Base-by-base conservation (phyloP, 2,113 vertebrate genomes). In the Seriola quinqueradiata region DNA sequence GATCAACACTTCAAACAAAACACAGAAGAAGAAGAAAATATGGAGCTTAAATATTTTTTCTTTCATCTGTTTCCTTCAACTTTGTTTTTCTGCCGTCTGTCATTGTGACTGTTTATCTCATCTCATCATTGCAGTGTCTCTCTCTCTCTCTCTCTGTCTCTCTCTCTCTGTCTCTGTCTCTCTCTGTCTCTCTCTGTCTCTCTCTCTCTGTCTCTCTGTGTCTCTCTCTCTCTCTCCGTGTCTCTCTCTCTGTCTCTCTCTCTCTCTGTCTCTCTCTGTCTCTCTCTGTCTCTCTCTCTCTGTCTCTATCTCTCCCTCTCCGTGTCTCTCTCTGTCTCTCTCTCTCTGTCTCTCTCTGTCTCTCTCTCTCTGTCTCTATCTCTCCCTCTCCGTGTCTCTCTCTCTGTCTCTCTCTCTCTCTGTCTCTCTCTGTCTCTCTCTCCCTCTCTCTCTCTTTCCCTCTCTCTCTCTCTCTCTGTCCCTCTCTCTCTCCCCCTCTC, bases 311-410 rank as follows among this genome's bases (percentile, higher is more conserved):
- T 80, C 54, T 54, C 23, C 23, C n/a, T 23, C 52, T n/a, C 52
- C 1, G 25, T 25, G 25, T 54, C 57, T 21, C 61, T n/a, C n/a
- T 10, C 11, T 64, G 40, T 16, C 3, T 78, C 80, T 80, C 48
- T 54, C 23, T 32, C n/a, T 23, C 52, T n/a, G 44, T 54, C 57
- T 16, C 61, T n/a, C n/a, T 10, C 11, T 64, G 40, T 16, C 3
- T 78, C 80, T 80, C 54, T 54, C 23, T 32, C n/a, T 23, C 52
- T n/a, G 44, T 54, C 57, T 21, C 61, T n/a, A 12, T 10, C 11
- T 64, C 48, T 16, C 3, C n/a, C n/a, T n/a, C n/a, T n/a, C n/a
- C n/a, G n/a, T n/a, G n/a, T 78, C 80, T 80, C 54, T 1, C 23
- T 32, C n/a, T 23, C 52, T n/a, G 44, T 54, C 57, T 21, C 61